Percentiles rank a stretch among this genome's conserved stretches.
phyloP scores from a whole-genome alignment of 2,888 invertebrate species.

The Argynnis bischoffii region DNA sequence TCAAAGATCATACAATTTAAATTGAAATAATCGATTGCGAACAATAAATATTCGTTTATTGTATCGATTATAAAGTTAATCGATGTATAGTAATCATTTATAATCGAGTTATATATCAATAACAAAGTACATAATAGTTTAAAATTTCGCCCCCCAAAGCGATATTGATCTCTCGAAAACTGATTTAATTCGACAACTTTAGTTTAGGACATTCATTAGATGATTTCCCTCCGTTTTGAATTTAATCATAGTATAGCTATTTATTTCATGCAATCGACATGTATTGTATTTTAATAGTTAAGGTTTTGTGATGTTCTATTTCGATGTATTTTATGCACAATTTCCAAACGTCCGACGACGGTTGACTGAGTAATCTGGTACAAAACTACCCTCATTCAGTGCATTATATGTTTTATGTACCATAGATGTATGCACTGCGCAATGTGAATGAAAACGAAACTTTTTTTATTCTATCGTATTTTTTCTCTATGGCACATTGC shows the following conservation, averaged over 20 bases:
- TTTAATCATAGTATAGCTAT: conserved; percentile 61
- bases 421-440: conserved; percentile 22
- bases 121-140: conserved; percentile 1
- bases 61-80: conserved; percentile 5
- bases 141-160: conserved; percentile 18
- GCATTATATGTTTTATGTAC: conserved; percentile 71
- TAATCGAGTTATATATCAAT: conserved; percentile 2
- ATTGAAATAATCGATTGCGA: conserved; percentile 4
- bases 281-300: conserved; percentile 41
- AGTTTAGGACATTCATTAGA: conserved; percentile 39
- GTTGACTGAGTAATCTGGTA: conserved; percentile 70
- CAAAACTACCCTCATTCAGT: conserved; percentile 75
- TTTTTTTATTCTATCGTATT: conserved; percentile 14
- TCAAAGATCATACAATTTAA: not conserved
- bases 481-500: conserved; percentile 7
- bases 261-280: conserved; percentile 63
- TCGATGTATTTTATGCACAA: conserved; percentile 67
- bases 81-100: conserved; percentile 3
- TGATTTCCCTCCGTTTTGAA: conserved; percentile 66
- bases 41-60: conserved; percentile 3
- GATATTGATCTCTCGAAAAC: conserved; percentile 33
- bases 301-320: conserved; percentile 54
- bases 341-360: conserved; percentile 61
- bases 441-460: conserved; percentile 8
- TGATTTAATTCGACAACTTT: conserved; percentile 31